Evolutionary conservation across 2,113 vertebrate genomes (phyloP).

Genomic region (Leptobrachium leishanense): DNA sequence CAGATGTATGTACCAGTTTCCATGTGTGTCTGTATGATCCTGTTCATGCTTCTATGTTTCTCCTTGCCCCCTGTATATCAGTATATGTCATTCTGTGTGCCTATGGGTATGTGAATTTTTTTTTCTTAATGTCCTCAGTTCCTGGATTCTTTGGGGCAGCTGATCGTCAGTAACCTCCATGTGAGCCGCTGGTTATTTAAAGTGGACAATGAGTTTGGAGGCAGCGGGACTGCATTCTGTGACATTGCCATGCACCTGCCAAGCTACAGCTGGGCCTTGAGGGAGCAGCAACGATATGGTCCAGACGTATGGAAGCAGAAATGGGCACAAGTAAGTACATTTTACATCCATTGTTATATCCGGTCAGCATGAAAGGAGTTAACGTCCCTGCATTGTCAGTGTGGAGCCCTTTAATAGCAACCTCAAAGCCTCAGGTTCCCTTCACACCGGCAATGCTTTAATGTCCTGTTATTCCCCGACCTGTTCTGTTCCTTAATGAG

Average conservation of each 20-base stretch:
- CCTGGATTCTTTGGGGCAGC: conserved; percentile 67
- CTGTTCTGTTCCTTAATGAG: conserved; percentile 76
- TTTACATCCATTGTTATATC: not conserved
- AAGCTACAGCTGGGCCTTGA: conserved; percentile 67
- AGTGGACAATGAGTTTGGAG: conserved; percentile 68
- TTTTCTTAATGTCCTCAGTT: conserved; percentile 64
- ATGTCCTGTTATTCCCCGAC: conserved; percentile 68
- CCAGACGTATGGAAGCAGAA: conserved; percentile 63
- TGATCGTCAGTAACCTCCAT: conserved; percentile 69
- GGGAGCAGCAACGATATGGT: conserved; percentile 56
- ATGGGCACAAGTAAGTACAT: conserved; percentile 73
- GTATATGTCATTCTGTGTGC: not conserved
- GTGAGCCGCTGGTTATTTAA: conserved; percentile 86
- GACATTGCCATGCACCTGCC: conserved; percentile 68
- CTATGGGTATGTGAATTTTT: not conserved
- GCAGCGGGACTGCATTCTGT: conserved; percentile 77
- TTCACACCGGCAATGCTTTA: conserved; percentile 69
- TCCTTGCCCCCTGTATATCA: no score
- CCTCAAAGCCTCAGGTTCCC: conserved; percentile 70
- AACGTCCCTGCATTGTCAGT: conserved; percentile 64
- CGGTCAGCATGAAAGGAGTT: conserved; percentile 49
- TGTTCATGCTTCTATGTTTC: no score
- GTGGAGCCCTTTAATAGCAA: conserved; percentile 53
- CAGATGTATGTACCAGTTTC: no score
- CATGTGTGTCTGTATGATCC: no score